Conservation (phyloP, 2,888 invertebrate species). For the Anorthoa munda region DNA sequence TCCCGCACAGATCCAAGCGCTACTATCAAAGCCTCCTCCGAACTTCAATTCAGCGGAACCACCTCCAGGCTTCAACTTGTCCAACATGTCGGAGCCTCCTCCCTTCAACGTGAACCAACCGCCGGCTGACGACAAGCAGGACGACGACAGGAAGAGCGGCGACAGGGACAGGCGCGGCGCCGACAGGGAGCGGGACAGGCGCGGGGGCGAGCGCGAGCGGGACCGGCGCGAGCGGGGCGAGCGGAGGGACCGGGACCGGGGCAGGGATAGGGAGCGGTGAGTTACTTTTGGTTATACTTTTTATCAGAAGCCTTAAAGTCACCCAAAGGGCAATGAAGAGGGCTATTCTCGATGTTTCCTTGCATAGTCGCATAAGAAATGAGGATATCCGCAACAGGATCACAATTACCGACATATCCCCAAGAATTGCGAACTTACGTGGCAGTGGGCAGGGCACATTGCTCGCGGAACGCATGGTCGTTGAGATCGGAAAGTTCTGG, state of each 20-base stretch:
- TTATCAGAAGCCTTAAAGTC: too few relatives aligned
- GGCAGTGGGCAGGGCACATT: too few relatives aligned
- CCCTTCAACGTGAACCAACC: slow-evolving; percentile 78
- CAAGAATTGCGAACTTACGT: too few relatives aligned
- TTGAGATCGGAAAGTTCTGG: too few relatives aligned
- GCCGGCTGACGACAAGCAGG: slow-evolving; percentile 76
- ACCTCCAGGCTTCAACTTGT: slow-evolving; percentile 82
- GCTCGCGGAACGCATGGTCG: too few relatives aligned
- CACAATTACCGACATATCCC: too few relatives aligned
- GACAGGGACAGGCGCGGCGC: slow-evolving; percentile 73
- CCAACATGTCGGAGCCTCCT: slow-evolving; percentile 78
- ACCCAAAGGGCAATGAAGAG: too few relatives aligned
- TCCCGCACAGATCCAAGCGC: slow-evolving; percentile 87
- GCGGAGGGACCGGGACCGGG: slow-evolving; percentile 43
- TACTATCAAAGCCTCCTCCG: slow-evolving; percentile 88
- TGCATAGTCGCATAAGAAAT: too few relatives aligned
- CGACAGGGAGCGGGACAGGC: slow-evolving; percentile 53
- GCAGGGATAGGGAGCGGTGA: slow-evolving; percentile 55
- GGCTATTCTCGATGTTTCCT: too few relatives aligned
- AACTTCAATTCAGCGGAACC: slow-evolving; percentile 87
- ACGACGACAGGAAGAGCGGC: slow-evolving; percentile 77
- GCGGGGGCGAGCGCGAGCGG: slow-evolving; percentile 41
- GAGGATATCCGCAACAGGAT: too few relatives aligned
- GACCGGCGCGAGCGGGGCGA: slow-evolving; percentile 55
- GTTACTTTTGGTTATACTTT: not conserved